Evolutionary conservation across 2,888 invertebrate genomes (phyloP).

Genomic region (Orthosia gothica): DNA sequence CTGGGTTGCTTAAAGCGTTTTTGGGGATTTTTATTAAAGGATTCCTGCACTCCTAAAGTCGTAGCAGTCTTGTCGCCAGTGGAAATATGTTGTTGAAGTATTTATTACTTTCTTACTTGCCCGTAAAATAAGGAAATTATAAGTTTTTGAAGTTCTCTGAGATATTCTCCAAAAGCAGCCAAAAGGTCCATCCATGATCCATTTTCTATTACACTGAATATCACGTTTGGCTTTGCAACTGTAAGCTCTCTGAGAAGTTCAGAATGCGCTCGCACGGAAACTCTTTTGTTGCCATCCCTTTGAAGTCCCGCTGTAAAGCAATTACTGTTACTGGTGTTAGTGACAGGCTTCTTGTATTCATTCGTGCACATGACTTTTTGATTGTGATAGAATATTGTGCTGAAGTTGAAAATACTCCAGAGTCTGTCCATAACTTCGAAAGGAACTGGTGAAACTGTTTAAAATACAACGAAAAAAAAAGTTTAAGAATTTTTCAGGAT

Average conservation of each 20-base stretch:
- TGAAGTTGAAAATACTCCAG: too few species aligned
- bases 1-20: too few species aligned
- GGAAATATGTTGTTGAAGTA: too few species aligned
- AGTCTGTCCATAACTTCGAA: too few species aligned
- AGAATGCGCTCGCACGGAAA: constrained; percentile 23
- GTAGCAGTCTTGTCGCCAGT: too few species aligned
- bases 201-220: constrained; percentile 21
- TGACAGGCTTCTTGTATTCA: not conserved
- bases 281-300: constrained; percentile 35
- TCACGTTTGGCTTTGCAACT: not conserved
- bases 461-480: too few species aligned
- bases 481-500: too few species aligned
- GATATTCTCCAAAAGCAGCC: not conserved
- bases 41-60: too few species aligned
- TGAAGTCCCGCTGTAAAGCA: not conserved
- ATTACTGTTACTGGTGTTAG: constrained; percentile 1
- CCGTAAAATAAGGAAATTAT: too few species aligned
- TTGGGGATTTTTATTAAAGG: too few species aligned
- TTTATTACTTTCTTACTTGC: too few species aligned
- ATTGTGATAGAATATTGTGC: not conserved
- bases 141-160: not conserved
- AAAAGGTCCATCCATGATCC: not conserved
- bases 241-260: constrained; percentile 19
- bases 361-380: not conserved
- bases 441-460: too few species aligned